Evolutionary conservation across 2,113 vertebrate species (phyloP), one percentile per base, ranked within the genome.

Genomic region (Gobio gobio): DNA sequence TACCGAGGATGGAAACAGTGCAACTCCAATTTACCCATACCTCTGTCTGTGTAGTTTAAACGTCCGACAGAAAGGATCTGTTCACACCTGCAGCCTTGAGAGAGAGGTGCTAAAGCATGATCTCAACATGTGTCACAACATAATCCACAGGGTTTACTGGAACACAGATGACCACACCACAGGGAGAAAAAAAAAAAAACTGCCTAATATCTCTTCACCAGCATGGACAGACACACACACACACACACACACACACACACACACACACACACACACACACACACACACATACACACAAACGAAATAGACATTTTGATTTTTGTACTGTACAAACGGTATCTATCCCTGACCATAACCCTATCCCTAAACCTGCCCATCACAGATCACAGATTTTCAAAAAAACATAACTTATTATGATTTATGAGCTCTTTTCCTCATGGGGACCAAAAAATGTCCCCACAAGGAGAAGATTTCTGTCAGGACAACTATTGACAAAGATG

Each of bases 91-190:
- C 92, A 92, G 93, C 94, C 94, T 94, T 96, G 93, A 93, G 93
- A 95, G 94, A 96, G 86, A 96, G 94, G 96, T 96, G 96, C 93
- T 97, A 97, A 97, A 96, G 93, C 95, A 95, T 94, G 95, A 96
- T 95, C 96, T 97, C 94, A 92, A 94, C 95, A 96, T 95, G 95
- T 97, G 96, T 97, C 96, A 97, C 95, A 97, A 95, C 94, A 96
- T 91, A 94, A 95, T 96, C 94, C 94, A 95, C 95, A 95, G 95
- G 94, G 92, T 94, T 90, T 94, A 91, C 91, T 59, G 89, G 94
- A 94, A 95, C 91, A 91, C 93, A 94, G 93, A 90, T 92, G 94
- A 94, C 94, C 92, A 94, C 93, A 95, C 92, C 91, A 92, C 45
- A 86, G 92, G 92, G 91, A 93, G 94, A 77, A 58, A 22, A 40